phyloP scores from a whole-genome alignment of 2,888 invertebrate species.

The Apotomis betuletana region DNA sequence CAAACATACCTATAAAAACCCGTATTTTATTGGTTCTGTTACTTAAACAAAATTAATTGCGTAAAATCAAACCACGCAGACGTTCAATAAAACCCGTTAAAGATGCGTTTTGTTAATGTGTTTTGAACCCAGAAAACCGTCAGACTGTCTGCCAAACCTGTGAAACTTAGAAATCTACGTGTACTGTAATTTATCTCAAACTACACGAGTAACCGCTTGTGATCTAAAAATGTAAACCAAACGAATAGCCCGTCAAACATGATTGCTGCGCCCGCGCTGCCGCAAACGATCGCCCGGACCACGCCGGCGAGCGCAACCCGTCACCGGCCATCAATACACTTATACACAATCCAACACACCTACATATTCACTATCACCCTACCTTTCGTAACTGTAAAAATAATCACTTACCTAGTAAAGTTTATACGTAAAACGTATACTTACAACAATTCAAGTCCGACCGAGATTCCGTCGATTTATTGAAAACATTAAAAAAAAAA shows the following conservation, averaged over 20 bases:
- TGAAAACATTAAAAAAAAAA: no score
- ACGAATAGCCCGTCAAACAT: constrained; percentile 21
- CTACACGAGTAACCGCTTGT: constrained; percentile 6
- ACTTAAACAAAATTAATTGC: constrained; percentile 11
- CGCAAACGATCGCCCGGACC: constrained; percentile 5
- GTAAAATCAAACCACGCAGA: constrained; percentile 4
- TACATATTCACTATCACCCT: background rate
- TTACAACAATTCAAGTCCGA: no score
- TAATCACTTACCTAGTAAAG: no score
- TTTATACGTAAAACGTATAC: no score
- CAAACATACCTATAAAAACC: constrained; percentile 6
- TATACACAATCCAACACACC: background rate
- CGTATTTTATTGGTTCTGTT: constrained; percentile 14
- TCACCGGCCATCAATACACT: constrained; percentile 5
- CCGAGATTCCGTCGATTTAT: no score
- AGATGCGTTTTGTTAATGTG: constrained; percentile 6
- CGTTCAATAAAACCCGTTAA: background rate
- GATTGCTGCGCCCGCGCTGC: constrained; percentile 7
- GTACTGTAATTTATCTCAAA: constrained; percentile 19
- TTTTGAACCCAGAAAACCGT: constrained; percentile 14
- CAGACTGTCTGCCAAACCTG: constrained; percentile 23
- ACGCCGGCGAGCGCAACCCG: background rate
- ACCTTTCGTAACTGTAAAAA: background rate
- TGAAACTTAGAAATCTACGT: constrained; percentile 14
- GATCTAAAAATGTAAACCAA: constrained; percentile 25